Conservation (phyloP, 2,797 vertebrate genomes). For the Pampus argenteus region DNA sequence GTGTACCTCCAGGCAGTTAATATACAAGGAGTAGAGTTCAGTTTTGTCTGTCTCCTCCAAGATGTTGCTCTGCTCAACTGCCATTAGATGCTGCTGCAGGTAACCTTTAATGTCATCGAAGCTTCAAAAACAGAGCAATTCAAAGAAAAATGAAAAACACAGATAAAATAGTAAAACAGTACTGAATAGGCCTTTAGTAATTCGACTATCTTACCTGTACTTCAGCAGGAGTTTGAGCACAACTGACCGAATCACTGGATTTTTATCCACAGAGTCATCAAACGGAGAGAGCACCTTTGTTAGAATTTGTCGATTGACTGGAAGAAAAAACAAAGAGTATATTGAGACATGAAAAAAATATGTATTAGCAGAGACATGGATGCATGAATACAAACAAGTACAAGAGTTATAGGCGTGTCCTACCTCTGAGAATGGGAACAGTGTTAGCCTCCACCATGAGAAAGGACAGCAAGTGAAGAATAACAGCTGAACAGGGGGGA, state of each 20-base stretch:
- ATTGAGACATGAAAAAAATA: slow-evolving; percentile 12
- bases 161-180: background rate
- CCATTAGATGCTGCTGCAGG: slow-evolving; percentile 87
- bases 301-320: slow-evolving; percentile 70
- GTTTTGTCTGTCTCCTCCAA: slow-evolving; percentile 87
- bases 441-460: slow-evolving; percentile 84
- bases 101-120: slow-evolving; percentile 89
- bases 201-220: slow-evolving; percentile 87
- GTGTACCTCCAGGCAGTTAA: slow-evolving; percentile 93
- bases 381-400: background rate
- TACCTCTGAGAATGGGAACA: slow-evolving; percentile 66
- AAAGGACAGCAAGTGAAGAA: slow-evolving; percentile 86
- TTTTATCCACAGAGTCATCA: slow-evolving; percentile 92
- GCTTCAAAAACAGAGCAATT: slow-evolving; percentile 74
- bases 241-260: slow-evolving; percentile 92
- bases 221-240: slow-evolving; percentile 95
- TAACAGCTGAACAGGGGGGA: slow-evolving; percentile 87
- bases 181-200: background rate
- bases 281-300: slow-evolving; percentile 95
- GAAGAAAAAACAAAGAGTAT: slow-evolving; percentile 8
- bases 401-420: background rate
- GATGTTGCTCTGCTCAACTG: slow-evolving; percentile 85
- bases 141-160: slow-evolving; percentile 10
- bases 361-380: background rate
- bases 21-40: slow-evolving; percentile 91